A percentile compares a stretch with the other conserved stretches of the same genome.
Evolutionary conservation across 1,140 invertebrate genomes (phyloP).

Genomic region (Formica selysi): DNA sequence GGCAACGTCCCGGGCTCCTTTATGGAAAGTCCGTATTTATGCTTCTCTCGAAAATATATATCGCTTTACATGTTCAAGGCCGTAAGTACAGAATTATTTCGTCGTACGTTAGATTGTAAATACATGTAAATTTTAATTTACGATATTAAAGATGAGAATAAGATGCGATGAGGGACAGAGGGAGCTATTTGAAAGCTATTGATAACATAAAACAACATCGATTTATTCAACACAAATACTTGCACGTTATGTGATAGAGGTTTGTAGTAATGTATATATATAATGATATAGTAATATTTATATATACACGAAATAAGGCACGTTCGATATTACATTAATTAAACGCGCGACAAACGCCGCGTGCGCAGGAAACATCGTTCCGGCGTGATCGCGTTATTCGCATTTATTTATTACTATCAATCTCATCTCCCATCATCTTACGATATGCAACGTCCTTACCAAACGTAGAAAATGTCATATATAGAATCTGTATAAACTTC

Average conservation of each 20-base stretch:
- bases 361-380: slow-evolving; percentile 46
- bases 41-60: not conserved
- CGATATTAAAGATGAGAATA: not conserved
- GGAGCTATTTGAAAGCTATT: slow-evolving; percentile 42
- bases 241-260: slow-evolving; percentile 82
- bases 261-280: slow-evolving; percentile 79
- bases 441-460: slow-evolving; percentile 83
- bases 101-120: not conserved
- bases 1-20: not conserved
- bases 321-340: slow-evolving; percentile 85
- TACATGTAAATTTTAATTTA: not conserved
- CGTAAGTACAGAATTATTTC: not conserved
- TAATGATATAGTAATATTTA: slow-evolving; percentile 81
- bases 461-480: slow-evolving; percentile 83
- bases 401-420: slow-evolving; percentile 64
- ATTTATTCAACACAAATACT: slow-evolving; percentile 85
- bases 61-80: not conserved
- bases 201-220: slow-evolving; percentile 85
- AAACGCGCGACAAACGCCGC: slow-evolving; percentile 73
- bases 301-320: slow-evolving; percentile 86
- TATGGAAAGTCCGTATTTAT: slow-evolving; percentile 9
- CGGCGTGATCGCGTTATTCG: slow-evolving; percentile 72
- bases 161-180: not conserved
- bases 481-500: slow-evolving; percentile 76
- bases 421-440: slow-evolving; percentile 68